Evolutionary conservation across 2,113 vertebrate genomes (phyloP).

Genomic region (Lynx canadensis): DNA sequence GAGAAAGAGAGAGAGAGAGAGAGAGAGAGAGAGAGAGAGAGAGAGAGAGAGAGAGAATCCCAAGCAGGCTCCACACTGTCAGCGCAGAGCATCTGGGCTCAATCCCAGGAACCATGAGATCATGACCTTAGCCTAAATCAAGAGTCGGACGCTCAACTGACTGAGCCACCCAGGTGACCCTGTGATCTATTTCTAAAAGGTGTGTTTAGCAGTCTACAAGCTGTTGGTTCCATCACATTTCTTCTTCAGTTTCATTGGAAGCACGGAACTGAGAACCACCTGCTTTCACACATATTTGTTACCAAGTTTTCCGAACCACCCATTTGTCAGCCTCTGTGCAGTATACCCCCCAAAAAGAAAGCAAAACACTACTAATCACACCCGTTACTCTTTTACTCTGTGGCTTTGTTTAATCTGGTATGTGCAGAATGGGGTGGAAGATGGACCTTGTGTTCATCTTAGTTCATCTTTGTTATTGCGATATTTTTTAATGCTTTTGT

Average conservation of each 20-base stretch:
- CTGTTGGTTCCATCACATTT: background rate
- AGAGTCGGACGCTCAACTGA: no score
- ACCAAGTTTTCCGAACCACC: background rate
- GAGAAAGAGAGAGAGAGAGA: no score
- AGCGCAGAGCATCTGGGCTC: no score
- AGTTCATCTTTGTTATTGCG: background rate
- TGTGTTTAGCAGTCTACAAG: background rate
- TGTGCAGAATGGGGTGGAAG: background rate
- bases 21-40: no score
- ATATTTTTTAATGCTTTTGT: slow-evolving; percentile 13
- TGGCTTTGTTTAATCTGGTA: background rate
- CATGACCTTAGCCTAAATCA: no score
- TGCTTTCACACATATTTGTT: background rate
- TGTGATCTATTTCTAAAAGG: background rate
- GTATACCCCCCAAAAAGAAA: background rate
- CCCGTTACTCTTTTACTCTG: background rate
- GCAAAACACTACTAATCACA: background rate
- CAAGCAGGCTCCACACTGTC: no score
- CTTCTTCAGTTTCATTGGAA: background rate
- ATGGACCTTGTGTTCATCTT: background rate
- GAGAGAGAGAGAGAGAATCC: no score
- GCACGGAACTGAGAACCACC: background rate
- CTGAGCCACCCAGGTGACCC: no score
- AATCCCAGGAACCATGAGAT: no score
- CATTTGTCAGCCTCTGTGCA: background rate